phyloP scores from a whole-genome alignment of 2,888 invertebrate species.

The Diaphora mendica region DNA sequence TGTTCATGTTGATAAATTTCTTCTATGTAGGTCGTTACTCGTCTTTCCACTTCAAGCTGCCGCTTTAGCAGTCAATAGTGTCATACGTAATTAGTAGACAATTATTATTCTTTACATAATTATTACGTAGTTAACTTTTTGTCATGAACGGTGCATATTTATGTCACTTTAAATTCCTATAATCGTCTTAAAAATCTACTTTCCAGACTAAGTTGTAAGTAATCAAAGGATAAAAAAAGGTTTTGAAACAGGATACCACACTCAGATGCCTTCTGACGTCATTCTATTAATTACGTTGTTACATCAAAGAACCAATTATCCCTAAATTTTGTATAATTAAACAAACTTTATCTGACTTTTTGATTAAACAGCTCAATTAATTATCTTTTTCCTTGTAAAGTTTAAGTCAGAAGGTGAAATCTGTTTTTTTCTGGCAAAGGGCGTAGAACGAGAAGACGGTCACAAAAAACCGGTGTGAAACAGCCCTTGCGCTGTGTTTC shows the following conservation, averaged over 20 bases:
- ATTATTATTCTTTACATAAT: background rate
- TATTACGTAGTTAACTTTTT: background rate
- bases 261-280: constrained; percentile 17
- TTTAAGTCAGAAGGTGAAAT: constrained; percentile 35
- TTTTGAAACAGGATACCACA: constrained; percentile 7
- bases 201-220: background rate
- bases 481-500: no score
- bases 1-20: background rate
- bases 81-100: background rate
- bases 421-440: background rate
- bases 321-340: constrained; percentile 47
- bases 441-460: background rate
- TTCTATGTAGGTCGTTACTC: background rate
- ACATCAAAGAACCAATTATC: constrained; percentile 45
- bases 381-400: constrained; percentile 27
- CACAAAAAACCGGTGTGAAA: no score
- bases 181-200: background rate
- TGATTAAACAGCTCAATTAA: constrained; percentile 49
- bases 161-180: background rate
- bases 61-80: background rate
- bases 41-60: background rate
- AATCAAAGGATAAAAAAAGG: background rate
- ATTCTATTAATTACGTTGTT: constrained; percentile 41
- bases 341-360: constrained; percentile 46
- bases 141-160: background rate